A percentile compares a stretch with the other conserved stretches of the same genome.
These are phyloP conservation scores for Dolichopus griseipennis DNA, from an alignment of 2,888 invertebrate genomes.

Conservation along the genomic window DNA sequence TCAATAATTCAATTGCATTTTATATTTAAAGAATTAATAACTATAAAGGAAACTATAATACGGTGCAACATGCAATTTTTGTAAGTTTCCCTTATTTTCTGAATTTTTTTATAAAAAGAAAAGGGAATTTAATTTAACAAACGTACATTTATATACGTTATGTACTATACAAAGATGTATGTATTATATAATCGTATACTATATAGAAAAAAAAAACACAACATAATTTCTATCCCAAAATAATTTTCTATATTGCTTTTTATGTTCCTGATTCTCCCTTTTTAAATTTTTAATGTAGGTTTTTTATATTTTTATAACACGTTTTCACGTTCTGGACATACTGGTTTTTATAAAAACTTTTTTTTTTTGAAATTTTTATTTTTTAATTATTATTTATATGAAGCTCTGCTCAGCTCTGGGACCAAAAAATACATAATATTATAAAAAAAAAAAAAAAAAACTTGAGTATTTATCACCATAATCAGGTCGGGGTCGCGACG, in stretches of 20 bases:
- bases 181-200: background rate
- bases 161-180: too few relatives aligned
- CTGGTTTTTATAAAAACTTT: background rate
- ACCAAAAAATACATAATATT: too few relatives aligned
- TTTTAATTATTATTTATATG: too few relatives aligned
- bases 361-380: background rate
- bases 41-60: too few relatives aligned
- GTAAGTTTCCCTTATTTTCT: too few relatives aligned
- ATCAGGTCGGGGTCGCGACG: constrained; percentile 6
- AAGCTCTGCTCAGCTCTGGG: too few relatives aligned
- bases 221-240: background rate
- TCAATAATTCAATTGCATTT: too few relatives aligned
- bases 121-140: too few relatives aligned
- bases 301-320: background rate
- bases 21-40: too few relatives aligned
- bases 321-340: constrained; percentile 3
- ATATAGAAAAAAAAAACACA: background rate
- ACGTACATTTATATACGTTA: too few relatives aligned
- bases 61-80: too few relatives aligned
- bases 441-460: background rate
- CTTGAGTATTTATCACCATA: background rate
- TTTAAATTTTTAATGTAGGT: background rate
- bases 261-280: constrained; percentile 1
- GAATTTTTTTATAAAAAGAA: too few relatives aligned
- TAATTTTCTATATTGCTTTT: background rate